A percentile compares a stretch with the other conserved stretches of the same genome.
Evolutionary conservation across 2,113 vertebrate genomes (phyloP).

Genomic region (Nothoprocta pentlandii): DNA sequence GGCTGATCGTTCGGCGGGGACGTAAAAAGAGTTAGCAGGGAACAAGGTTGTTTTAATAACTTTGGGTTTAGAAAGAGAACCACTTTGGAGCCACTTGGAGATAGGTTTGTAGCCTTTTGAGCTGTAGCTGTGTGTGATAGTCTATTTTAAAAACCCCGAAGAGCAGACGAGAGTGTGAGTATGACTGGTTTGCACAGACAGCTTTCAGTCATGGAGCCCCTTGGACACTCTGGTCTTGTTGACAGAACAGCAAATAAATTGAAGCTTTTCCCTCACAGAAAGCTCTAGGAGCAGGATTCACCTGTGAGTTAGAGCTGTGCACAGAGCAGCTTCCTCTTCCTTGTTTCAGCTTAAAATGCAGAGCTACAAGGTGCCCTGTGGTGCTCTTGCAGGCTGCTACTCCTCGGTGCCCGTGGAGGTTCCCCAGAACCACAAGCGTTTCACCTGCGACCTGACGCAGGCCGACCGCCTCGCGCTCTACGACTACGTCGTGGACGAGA

Average conservation of each 20-base stretch:
- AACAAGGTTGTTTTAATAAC: not conserved
- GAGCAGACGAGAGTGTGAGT: not conserved
- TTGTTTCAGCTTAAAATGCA: not conserved
- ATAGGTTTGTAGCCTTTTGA: not conserved
- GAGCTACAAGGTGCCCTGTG: not conserved
- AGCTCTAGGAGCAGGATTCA: not conserved
- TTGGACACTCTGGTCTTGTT: not conserved
- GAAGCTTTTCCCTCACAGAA: not conserved
- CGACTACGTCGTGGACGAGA: constrained; percentile 85
- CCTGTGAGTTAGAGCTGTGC: not conserved
- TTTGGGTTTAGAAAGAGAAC: not conserved
- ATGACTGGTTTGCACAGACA: not conserved
- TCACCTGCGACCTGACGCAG: constrained; percentile 91
- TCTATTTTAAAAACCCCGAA: not conserved
- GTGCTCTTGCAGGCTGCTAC: constrained; percentile 82
- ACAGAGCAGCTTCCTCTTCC: not conserved
- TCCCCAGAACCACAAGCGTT: constrained; percentile 92
- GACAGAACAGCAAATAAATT: not conserved
- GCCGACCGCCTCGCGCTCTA: constrained; percentile 94
- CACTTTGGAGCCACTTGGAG: not conserved
- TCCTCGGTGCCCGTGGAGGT: constrained; percentile 87
- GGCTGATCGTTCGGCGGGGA: not conserved
- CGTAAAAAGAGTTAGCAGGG: not conserved
- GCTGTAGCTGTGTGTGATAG: not conserved
- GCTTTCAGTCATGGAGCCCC: not conserved